Conservation (phyloP, 2,888 invertebrate species). For the Pediacus dermestoides region DNA sequence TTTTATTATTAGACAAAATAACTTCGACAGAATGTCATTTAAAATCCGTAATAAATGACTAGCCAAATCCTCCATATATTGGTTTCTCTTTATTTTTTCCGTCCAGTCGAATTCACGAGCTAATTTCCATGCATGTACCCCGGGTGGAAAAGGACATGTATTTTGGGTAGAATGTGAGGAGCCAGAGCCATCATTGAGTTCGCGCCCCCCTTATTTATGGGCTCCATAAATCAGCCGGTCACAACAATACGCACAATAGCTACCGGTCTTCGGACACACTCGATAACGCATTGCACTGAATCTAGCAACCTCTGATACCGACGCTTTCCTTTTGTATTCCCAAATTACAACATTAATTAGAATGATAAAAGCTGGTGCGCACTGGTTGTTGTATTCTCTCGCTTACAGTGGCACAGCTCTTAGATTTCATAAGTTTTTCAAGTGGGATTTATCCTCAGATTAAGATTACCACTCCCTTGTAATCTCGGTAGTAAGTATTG, state of each 20-base stretch:
- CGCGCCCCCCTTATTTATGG: slow-evolving; percentile 40
- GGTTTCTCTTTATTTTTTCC: no score
- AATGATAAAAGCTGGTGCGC: slow-evolving; percentile 18
- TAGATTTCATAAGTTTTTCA: no score
- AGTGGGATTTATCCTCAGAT: slow-evolving; percentile 7
- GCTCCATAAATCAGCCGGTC: slow-evolving; percentile 37
- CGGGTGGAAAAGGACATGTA: no score
- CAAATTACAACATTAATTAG: slow-evolving; percentile 34
- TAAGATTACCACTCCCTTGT: not conserved
- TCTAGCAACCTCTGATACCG: slow-evolving; percentile 16
- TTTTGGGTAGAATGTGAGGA: slow-evolving; percentile 23
- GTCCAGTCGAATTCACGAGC: no score
- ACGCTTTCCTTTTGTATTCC: slow-evolving; percentile 20
- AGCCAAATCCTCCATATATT: no score
- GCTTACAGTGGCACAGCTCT: not conserved
- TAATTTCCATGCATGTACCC: no score
- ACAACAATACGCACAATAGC: slow-evolving; percentile 42
- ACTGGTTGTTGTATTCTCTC: not conserved
- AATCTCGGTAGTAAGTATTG: no score
- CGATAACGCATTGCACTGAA: slow-evolving; percentile 32
- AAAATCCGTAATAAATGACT: no score
- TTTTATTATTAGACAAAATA: no score
- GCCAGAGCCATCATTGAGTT: slow-evolving; percentile 38
- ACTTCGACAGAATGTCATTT: no score
- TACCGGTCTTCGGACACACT: slow-evolving; percentile 34